Evolutionary conservation across 1,140 invertebrate genomes (phyloP).

Genomic region (Onthophagus taurus): DNA sequence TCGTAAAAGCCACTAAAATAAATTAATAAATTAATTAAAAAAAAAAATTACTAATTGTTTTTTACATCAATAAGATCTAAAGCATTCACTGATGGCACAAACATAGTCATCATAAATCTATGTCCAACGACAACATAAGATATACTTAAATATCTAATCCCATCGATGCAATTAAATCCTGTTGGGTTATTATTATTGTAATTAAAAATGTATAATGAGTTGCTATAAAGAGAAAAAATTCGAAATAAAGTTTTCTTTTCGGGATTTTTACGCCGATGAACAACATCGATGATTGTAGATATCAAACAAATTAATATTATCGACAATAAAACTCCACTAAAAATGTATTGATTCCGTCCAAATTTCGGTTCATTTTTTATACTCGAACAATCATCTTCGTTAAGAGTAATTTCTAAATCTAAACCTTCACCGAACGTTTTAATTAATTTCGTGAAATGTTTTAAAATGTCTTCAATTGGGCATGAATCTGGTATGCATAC

Average conservation of each 20-base stretch:
- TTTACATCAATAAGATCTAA: slow-evolving; percentile 26
- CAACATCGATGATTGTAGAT: neutral
- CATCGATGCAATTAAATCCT: slow-evolving; percentile 24
- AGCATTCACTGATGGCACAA: slow-evolving; percentile 26
- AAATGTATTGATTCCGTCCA: slow-evolving; percentile 14
- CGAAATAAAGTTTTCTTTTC: slow-evolving; percentile 10
- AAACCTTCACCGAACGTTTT: slow-evolving; percentile 20
- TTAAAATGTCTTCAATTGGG: slow-evolving; percentile 15
- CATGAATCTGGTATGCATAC: slow-evolving; percentile 27
- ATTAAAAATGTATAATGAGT: slow-evolving; percentile 18
- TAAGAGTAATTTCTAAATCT: slow-evolving; percentile 17
- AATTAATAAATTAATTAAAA: slow-evolving; percentile 9
- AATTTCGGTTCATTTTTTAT: slow-evolving; percentile 17
- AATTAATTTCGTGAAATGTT: slow-evolving; percentile 23
- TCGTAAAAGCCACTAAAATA: slow-evolving; percentile 26
- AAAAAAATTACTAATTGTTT: no score
- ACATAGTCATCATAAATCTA: slow-evolving; percentile 23
- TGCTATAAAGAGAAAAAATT: slow-evolving; percentile 20
- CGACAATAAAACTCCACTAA: neutral
- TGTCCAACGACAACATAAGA: slow-evolving; percentile 27
- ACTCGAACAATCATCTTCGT: slow-evolving; percentile 18
- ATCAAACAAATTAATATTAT: neutral
- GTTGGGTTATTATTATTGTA: slow-evolving; percentile 11
- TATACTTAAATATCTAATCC: slow-evolving; percentile 25
- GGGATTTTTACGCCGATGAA: neutral